A percentile compares a stretch with the other conserved stretches of the same genome.
Evolutionary conservation across 2,113 vertebrate species (phyloP).

Genomic region (Pelusios castaneus): DNA sequence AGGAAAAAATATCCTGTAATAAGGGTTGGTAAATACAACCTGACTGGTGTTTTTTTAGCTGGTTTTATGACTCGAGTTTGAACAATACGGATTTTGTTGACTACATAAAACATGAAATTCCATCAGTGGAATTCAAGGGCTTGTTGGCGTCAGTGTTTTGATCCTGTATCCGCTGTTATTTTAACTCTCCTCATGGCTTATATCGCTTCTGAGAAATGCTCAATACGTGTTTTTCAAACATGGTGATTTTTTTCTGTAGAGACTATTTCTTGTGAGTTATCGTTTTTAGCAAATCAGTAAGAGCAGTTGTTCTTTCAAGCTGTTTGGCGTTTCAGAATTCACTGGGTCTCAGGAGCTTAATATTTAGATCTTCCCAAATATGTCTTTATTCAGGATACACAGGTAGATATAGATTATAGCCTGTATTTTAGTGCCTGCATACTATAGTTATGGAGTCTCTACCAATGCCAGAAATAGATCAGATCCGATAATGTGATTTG

Average conservation of each 20-base stretch:
- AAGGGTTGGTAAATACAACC: background rate
- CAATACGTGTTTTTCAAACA: background rate
- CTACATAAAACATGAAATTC: background rate
- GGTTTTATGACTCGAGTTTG: slow-evolving; percentile 21
- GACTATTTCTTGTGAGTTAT: background rate
- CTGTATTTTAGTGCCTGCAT: accelerated
- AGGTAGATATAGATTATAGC: accelerated
- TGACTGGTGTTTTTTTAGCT: background rate
- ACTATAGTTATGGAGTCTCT: background rate
- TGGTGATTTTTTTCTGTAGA: background rate
- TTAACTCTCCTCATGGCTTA: background rate
- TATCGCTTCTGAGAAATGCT: background rate
- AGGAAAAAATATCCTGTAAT: background rate
- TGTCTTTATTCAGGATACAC: background rate
- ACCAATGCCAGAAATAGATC: background rate
- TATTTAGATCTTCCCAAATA: background rate
- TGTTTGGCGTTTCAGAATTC: background rate
- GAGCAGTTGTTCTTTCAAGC: background rate
- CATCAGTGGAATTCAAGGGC: background rate
- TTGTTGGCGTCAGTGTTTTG: background rate
- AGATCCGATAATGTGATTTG: background rate
- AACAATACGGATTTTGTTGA: slow-evolving; percentile 22
- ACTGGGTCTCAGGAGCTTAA: background rate
- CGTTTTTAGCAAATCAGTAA: background rate
- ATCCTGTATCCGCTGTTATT: background rate